Evolutionary conservation across 2,113 vertebrate genomes (phyloP).

Genomic region (Elephantulus edwardii): DNA sequence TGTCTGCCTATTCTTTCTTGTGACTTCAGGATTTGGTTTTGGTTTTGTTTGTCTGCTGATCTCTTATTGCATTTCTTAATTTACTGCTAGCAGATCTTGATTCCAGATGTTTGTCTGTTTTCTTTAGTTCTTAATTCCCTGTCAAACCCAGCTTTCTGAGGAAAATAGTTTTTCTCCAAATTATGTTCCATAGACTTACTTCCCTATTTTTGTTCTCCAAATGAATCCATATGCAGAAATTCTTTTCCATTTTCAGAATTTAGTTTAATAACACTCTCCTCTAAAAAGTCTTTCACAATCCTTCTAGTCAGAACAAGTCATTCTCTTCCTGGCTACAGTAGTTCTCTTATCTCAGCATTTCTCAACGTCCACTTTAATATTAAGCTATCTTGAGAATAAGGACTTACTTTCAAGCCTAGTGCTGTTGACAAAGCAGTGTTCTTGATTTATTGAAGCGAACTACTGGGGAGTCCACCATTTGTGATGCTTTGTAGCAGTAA

Average conservation of each 20-base stretch:
- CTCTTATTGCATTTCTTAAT: neutral
- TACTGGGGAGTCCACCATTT: neutral
- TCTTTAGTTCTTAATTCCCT: slow-evolving; percentile 12
- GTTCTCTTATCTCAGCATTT: neutral
- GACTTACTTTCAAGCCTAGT: neutral
- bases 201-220: slow-evolving; percentile 10
- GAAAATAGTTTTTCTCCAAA: neutral
- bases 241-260: slow-evolving; percentile 12
- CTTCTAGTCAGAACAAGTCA: neutral
- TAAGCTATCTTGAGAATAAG: neutral
- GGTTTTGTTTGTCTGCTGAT: neutral
- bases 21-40: neutral
- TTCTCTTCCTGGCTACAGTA: neutral
- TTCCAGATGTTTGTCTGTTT: neutral
- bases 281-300: neutral
- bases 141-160: neutral
- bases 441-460: neutral
- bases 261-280: neutral
- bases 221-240: neutral
- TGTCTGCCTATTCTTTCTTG: neutral
- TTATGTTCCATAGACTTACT: neutral
- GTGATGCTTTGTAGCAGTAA: neutral
- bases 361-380: neutral
- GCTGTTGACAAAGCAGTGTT: neutral
- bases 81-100: neutral